Percentiles rank a stretch among this genome's conserved stretches.
phyloP scores from a whole-genome alignment of 2,797 vertebrate species.

The Carcharodon carcharias region DNA sequence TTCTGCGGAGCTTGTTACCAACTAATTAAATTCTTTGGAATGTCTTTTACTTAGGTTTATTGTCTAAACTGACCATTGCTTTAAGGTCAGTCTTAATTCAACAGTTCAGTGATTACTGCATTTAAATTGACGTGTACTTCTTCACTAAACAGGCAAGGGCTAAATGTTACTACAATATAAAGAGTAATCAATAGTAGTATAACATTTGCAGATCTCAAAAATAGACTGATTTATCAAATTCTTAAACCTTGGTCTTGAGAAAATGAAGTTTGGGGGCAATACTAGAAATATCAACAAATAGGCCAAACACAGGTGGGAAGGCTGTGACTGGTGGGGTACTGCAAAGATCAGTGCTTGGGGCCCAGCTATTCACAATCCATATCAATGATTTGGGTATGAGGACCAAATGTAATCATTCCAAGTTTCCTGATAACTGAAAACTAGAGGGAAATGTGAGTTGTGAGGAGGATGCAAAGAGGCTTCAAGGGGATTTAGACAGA shows the following conservation, averaged over 20 bases:
- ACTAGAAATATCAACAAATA: background rate
- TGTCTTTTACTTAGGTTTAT: background rate
- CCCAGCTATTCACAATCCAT: too few species aligned
- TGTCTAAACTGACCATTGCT: background rate
- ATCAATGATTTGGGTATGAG: too few species aligned
- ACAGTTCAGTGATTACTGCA: background rate
- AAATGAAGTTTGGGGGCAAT: background rate
- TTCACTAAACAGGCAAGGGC: background rate
- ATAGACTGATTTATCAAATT: background rate
- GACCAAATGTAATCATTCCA: too few species aligned
- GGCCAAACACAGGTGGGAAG: too few species aligned
- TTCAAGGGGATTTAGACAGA: too few species aligned
- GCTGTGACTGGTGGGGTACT: too few species aligned
- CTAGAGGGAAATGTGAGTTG: too few species aligned
- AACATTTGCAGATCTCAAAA: background rate
- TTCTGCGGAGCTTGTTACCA: background rate
- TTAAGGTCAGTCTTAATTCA: background rate
- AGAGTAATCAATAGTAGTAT: background rate
- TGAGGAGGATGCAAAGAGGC: too few species aligned
- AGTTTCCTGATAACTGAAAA: too few species aligned
- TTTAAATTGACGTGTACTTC: background rate
- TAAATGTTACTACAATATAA: background rate
- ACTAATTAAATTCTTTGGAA: background rate
- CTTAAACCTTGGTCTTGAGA: background rate
- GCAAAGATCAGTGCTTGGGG: too few species aligned